phyloP scores from a whole-genome alignment of 2,113 vertebrate genomes.

The Thunnus maccoyii region DNA sequence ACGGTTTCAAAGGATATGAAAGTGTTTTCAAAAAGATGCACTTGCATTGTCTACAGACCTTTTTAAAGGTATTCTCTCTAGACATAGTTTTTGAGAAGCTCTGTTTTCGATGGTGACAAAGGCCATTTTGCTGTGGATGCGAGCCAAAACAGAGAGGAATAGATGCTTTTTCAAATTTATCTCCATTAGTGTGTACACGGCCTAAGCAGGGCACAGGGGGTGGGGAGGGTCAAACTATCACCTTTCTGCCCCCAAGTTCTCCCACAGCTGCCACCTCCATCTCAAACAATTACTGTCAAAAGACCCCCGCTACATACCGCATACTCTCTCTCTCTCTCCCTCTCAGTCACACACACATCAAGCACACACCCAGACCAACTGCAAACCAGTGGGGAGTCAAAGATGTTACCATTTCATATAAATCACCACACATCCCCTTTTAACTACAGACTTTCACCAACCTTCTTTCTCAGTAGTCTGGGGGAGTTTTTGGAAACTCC shows the following conservation, averaged over 20 bases:
- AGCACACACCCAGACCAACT: slow-evolving; percentile 35
- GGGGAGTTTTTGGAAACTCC: slow-evolving; percentile 38
- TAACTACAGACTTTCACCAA: slow-evolving; percentile 26
- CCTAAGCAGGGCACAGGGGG: slow-evolving; percentile 31
- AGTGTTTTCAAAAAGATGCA: background rate
- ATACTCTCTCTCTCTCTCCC: background rate
- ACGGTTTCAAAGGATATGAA: background rate
- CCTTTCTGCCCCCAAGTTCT: slow-evolving; percentile 61
- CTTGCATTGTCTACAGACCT: background rate
- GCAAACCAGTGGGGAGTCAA: slow-evolving; percentile 21
- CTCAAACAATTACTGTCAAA: slow-evolving; percentile 71
- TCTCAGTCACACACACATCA: slow-evolving; percentile 14
- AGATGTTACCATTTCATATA: slow-evolving; percentile 30
- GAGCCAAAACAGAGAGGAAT: slow-evolving; percentile 42
- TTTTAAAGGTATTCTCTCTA: background rate
- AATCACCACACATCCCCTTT: slow-evolving; percentile 29
- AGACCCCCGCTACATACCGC: slow-evolving; percentile 11
- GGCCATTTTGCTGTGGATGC: slow-evolving; percentile 14
- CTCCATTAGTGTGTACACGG: slow-evolving; percentile 41
- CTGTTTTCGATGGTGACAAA: slow-evolving; percentile 6
- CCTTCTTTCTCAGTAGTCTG: background rate
- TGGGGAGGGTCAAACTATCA: slow-evolving; percentile 60
- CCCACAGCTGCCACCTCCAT: slow-evolving; percentile 71
- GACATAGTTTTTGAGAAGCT: background rate
- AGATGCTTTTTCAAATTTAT: slow-evolving; percentile 49